phyloP scores from a whole-genome alignment of 2,888 invertebrate genomes.

The Acleris sparsana region DNA sequence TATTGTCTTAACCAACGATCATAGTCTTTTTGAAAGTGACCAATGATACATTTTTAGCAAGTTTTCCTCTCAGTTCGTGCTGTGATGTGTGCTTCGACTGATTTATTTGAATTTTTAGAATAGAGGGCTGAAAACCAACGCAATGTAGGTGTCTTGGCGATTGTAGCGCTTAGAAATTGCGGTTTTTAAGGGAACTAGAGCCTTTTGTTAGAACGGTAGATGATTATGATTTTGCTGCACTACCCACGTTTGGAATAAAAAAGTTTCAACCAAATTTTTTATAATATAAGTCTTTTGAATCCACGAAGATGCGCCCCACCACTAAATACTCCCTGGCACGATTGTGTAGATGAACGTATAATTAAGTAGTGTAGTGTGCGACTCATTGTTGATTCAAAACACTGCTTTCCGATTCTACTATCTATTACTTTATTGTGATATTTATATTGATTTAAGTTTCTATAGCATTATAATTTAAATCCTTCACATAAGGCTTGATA shows the following conservation, averaged over 20 bases:
- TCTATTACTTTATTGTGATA: not conserved
- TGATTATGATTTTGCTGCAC: conserved; percentile 16
- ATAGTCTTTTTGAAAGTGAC: not conserved
- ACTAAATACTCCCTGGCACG: too few relatives aligned
- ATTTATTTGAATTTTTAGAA: conserved; percentile 57
- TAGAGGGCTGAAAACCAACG: conserved; percentile 35
- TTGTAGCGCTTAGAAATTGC: conserved; percentile 10
- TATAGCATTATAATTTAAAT: not conserved
- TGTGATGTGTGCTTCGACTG: conserved; percentile 68
- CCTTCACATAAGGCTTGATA: not conserved
- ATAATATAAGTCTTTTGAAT: too few relatives aligned
- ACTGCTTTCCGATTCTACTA: not conserved
- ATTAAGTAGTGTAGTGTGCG: too few relatives aligned
- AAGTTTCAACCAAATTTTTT: conserved; percentile 15
- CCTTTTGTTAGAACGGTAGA: conserved; percentile 17
- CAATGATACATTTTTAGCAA: not conserved
- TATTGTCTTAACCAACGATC: not conserved
- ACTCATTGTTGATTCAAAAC: too few relatives aligned
- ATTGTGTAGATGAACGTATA: too few relatives aligned
- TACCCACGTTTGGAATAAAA: conserved; percentile 51
- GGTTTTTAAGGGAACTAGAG: conserved; percentile 7
- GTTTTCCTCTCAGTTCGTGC: conserved; percentile 51
- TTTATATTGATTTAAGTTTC: not conserved
- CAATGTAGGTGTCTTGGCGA: conserved; percentile 25
- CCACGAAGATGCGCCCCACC: too few relatives aligned